Evolutionary conservation across 2,888 invertebrate genomes (phyloP).

Genomic region (Lasioglossum malachurum): DNA sequence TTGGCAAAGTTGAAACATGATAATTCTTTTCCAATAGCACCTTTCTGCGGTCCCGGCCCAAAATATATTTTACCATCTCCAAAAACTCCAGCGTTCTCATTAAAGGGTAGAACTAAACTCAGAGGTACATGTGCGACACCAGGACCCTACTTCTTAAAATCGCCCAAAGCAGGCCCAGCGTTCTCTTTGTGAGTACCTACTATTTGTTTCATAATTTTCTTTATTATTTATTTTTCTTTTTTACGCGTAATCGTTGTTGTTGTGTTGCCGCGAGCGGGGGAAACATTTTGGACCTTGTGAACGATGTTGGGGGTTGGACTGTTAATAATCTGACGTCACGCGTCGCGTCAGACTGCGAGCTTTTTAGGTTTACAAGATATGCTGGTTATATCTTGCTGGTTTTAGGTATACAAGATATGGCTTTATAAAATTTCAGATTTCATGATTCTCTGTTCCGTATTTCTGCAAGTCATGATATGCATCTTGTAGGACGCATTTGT

Average conservation of each 20-base stretch:
- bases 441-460: no score
- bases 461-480: no score
- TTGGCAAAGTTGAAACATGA: not conserved
- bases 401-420: no score
- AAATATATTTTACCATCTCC: constrained; percentile 63
- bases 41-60: constrained; percentile 69
- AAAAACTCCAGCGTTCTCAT: constrained; percentile 66
- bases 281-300: no score
- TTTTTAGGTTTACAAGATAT: no score
- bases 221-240: not conserved
- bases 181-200: constrained; percentile 68
- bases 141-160: constrained; percentile 68
- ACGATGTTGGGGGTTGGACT: no score
- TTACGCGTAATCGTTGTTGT: not conserved
- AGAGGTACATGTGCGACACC: constrained; percentile 57
- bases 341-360: no score
- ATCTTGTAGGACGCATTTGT: no score
- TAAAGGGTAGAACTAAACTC: constrained; percentile 68
- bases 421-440: no score
- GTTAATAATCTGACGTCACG: no score
- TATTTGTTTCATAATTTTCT: not conserved
- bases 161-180: constrained; percentile 61
- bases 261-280: no score
- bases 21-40: constrained; percentile 26
- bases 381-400: no score